A percentile compares a stretch with the other conserved stretches of the same genome.
These are phyloP conservation scores for Acomys russatus DNA, from an alignment of 2,797 vertebrate genomes.

Conservation along the genomic window DNA sequence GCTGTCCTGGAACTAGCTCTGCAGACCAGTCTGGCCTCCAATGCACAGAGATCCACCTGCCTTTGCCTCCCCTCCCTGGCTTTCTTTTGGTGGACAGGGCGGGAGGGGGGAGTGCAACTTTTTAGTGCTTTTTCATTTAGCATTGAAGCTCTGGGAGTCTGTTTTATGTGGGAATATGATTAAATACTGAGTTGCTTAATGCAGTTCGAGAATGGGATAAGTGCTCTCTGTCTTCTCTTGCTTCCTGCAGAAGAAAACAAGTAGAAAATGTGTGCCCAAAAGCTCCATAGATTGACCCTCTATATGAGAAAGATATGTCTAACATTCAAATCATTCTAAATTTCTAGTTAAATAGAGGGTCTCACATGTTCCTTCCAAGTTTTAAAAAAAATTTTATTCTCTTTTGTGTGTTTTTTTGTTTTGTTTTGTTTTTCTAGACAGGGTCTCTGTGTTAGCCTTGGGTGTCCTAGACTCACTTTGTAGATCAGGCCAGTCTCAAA, in stretches of 20 bases:
- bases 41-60: no score
- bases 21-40: no score
- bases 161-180: conserved; percentile 53
- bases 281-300: not conserved
- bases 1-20: no score
- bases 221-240: not conserved
- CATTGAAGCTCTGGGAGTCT: conserved; percentile 57
- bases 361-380: not conserved
- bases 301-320: not conserved
- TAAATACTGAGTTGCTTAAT: conserved; percentile 51
- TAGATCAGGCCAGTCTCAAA: no score
- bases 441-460: no score
- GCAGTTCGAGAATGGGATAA: conserved; percentile 8
- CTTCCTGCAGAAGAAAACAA: not conserved
- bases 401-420: no score
- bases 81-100: no score
- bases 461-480: no score
- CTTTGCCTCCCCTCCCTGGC: no score
- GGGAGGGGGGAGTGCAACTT: not conserved
- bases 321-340: not conserved
- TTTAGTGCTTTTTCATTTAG: conserved; percentile 2
- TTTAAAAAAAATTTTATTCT: no score
- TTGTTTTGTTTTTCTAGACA: no score
- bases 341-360: not conserved
- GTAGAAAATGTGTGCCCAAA: conserved; percentile 22